Evolutionary conservation across 2,888 invertebrate species (phyloP).

Genomic region (Dasypolia templi): DNA sequence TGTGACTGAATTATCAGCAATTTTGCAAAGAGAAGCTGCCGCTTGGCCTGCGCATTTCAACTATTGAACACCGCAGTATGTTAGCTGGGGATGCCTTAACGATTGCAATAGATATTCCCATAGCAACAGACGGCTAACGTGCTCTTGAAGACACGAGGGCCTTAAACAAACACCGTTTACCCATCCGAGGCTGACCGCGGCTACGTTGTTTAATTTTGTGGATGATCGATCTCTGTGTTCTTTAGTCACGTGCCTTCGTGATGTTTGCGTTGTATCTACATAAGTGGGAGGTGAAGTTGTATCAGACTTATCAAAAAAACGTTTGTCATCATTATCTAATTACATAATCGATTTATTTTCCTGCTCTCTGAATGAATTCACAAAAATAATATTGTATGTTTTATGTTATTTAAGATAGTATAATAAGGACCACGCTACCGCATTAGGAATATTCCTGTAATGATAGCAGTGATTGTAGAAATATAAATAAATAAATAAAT

Average conservation of each 20-base stretch:
- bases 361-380: too few relatives aligned
- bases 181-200: conserved; percentile 45
- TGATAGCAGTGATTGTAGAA: too few relatives aligned
- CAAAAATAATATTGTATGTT: too few relatives aligned
- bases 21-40: neutral
- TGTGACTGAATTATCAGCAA: neutral
- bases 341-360: too few relatives aligned
- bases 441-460: too few relatives aligned
- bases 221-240: conserved; percentile 22
- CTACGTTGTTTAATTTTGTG: conserved; percentile 36
- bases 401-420: too few relatives aligned
- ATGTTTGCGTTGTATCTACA: conserved; percentile 13
- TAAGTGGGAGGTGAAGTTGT: neutral
- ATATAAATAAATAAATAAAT: too few relatives aligned
- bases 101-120: conserved; percentile 27
- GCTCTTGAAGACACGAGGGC: conserved; percentile 28
- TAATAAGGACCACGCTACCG: too few relatives aligned
- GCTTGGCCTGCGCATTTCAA: neutral
- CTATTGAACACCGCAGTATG: neutral
- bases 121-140: conserved; percentile 25
- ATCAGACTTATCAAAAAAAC: neutral
- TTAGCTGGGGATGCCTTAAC: neutral
- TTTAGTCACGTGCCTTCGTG: conserved; percentile 27
- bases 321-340: neutral
- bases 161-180: conserved; percentile 34